Evolutionary conservation across 1,140 invertebrate genomes (phyloP).

Genomic region (Alviniconcha marisindica): DNA sequence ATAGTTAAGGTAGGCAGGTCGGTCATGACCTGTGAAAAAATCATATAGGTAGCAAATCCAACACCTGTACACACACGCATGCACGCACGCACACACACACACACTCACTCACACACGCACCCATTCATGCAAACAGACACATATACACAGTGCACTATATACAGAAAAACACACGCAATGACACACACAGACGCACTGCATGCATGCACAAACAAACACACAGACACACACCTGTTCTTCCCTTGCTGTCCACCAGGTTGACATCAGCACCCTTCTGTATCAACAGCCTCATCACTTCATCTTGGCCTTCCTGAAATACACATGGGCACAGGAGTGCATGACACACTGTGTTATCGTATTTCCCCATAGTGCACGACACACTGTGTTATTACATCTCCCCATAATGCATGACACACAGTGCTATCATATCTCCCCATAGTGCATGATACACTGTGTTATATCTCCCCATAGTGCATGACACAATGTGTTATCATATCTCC

Average conservation of each 20-base stretch:
- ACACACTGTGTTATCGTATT: no score
- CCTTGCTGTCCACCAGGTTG: conserved; percentile 45
- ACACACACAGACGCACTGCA: background rate
- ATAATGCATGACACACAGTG: no score
- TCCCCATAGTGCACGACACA: no score
- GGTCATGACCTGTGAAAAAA: no score
- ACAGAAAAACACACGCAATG: background rate
- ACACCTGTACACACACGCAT: background rate
- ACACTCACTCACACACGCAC: background rate
- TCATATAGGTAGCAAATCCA: no score
- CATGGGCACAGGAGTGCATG: no score
- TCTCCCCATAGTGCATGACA: no score
- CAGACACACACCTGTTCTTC: conserved; percentile 47
- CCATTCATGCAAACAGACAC: background rate
- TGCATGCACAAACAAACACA: background rate
- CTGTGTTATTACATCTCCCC: no score
- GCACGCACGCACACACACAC: background rate
- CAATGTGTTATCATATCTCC: no score
- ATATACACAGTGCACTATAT: background rate
- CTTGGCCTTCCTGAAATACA: conserved; percentile 54
- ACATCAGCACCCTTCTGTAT: conserved; percentile 45
- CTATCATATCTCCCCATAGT: no score
- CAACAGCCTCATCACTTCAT: conserved; percentile 36
- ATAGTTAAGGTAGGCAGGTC: no score
- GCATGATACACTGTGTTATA: no score